These are phyloP conservation scores for Eupithecia abbreviata DNA, from an alignment of 2,888 invertebrate species.

Conservation along the genomic window DNA sequence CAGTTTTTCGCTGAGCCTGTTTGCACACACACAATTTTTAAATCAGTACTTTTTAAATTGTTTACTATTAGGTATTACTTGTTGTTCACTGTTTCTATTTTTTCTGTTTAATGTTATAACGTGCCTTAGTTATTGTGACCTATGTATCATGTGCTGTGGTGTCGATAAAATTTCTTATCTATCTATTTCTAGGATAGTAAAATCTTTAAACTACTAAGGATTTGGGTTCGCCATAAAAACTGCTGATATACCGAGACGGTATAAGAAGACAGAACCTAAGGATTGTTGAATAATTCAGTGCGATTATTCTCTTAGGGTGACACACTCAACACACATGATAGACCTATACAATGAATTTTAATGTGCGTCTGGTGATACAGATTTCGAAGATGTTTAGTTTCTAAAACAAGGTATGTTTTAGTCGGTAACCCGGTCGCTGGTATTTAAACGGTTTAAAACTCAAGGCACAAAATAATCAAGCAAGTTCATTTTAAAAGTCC, in stretches of 20 bases:
- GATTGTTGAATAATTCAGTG: slow-evolving; percentile 71
- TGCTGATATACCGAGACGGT: slow-evolving; percentile 33
- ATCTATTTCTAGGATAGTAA: not conserved
- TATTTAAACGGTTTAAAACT: not conserved
- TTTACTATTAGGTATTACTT: no score
- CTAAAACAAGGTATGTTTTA: not conserved
- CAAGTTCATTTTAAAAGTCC: not conserved
- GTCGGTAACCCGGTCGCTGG: not conserved
- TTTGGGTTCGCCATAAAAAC: slow-evolving; percentile 33
- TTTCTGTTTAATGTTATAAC: no score
- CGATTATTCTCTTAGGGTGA: slow-evolving; percentile 60
- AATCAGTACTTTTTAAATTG: no score
- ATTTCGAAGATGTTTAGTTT: slow-evolving; percentile 15
- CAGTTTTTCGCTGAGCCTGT: no score
- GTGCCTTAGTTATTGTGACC: no score
- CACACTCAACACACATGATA: slow-evolving; percentile 59
- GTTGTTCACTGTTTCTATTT: no score
- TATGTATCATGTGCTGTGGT: no score
- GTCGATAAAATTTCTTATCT: no score
- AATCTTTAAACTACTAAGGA: not conserved
- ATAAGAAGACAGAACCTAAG: slow-evolving; percentile 52
- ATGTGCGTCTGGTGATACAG: slow-evolving; percentile 41
- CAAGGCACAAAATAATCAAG: not conserved
- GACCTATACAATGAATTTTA: slow-evolving; percentile 62
- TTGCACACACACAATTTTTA: no score